Evolutionary conservation across 1,140 invertebrate species (phyloP), one percentile per base, ranked within the genome.

Genomic region (Orchestia grillus): DNA sequence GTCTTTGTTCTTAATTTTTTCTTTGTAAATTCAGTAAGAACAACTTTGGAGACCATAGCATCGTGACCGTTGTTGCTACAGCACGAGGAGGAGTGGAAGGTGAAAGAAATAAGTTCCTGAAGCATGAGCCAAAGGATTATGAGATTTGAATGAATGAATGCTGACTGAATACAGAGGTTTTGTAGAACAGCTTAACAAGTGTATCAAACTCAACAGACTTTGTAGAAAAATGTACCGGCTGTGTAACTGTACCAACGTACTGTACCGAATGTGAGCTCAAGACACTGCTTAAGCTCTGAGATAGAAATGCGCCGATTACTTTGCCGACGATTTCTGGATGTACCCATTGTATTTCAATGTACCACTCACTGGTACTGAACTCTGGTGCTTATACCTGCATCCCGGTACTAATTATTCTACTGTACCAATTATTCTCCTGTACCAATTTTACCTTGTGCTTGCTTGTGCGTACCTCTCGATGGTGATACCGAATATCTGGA

Each of bases 321-420:
- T 15, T 3, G 62, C 62, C 36, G 62, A 1, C 28, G 62, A 77
- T 77, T 77, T 77, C 62, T 77, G 62, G 62, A 77, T 77, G 62
- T 77, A 36, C 62, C 62, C 28, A 77, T 77, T 36, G 62, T 77
- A 77, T 77, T 77, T 77, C 11, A 23, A 23, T 77, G 62, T 77
- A 36, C 62, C 62, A 77, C 62, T 77, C 62, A 15, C 28, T 77
- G 62, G 62, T 77, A 77, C 28, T 77, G 62, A 77, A 77, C 62
- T 77, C 62, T 77, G 62, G 62, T 77, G 62, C 62, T 77, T 77
- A 77, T 77, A 77, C 62, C 62, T 77, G 62, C 62, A 77, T 77
- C 62, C 62, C 47, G n/a, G n/a, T n/a, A n/a, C n/a, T n/a, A n/a
- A n/a, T n/a, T n/a, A n/a, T n/a, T n/a, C n/a, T n/a, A n/a, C n/a